Conservation (phyloP, 1,140 invertebrate genomes). For the Pectinophora gossypiella region DNA sequence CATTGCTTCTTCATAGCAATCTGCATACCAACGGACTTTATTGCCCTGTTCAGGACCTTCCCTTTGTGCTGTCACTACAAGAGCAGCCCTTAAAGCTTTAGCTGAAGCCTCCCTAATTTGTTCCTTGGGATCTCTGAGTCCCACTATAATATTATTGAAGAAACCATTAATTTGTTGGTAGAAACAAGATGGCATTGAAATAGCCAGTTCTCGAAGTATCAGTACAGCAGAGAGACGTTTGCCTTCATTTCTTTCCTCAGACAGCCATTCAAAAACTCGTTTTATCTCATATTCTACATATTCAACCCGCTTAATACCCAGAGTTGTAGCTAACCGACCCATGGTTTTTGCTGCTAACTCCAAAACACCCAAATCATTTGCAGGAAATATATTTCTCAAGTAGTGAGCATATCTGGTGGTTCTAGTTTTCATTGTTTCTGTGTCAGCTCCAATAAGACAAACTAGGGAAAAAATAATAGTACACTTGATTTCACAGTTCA, state of each 20-base stretch:
- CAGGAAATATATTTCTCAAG: slow-evolving; percentile 91
- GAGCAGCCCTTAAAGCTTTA: slow-evolving; percentile 92
- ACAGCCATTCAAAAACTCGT: slow-evolving; percentile 94
- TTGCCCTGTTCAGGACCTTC: slow-evolving; percentile 93
- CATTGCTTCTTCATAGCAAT: slow-evolving; percentile 93
- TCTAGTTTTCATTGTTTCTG: slow-evolving; percentile 91
- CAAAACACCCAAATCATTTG: slow-evolving; percentile 92
- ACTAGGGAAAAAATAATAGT: slow-evolving; percentile 76
- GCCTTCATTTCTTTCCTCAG: slow-evolving; percentile 90
- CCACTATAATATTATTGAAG: slow-evolving; percentile 96
- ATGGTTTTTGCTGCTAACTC: slow-evolving; percentile 96
- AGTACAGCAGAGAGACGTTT: slow-evolving; percentile 94
- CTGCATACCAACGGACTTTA: slow-evolving; percentile 92
- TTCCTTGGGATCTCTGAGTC: slow-evolving; percentile 93
- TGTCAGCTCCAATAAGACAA: slow-evolving; percentile 92
- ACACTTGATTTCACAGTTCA: neutral
- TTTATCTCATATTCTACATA: slow-evolving; percentile 98
- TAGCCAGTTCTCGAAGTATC: slow-evolving; percentile 94
- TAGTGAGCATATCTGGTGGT: slow-evolving; percentile 95
- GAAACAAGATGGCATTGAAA: slow-evolving; percentile 98
- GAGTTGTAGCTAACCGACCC: slow-evolving; percentile 91
- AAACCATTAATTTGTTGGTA: slow-evolving; percentile 97
- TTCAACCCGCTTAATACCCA: slow-evolving; percentile 93
- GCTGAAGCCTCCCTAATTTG: slow-evolving; percentile 93
- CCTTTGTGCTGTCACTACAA: slow-evolving; percentile 95